Conservation (phyloP, 2,113 vertebrate genomes). For the Chionodraco myersi region DNA sequence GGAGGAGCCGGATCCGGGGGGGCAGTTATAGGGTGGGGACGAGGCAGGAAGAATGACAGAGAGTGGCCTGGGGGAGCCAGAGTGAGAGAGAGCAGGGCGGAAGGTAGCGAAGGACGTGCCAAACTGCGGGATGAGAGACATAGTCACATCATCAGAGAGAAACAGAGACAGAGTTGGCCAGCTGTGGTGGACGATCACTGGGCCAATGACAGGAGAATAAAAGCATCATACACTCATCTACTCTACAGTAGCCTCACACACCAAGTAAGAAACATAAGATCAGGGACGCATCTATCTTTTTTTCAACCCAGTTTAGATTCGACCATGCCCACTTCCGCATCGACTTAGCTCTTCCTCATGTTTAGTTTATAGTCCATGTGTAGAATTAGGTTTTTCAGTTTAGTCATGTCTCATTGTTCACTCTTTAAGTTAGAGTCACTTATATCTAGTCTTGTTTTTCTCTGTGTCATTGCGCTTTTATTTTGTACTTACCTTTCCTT, state of each 20-base stretch:
- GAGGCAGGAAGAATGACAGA: slow-evolving; percentile 87
- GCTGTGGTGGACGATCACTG: slow-evolving; percentile 16
- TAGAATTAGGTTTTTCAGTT: no score
- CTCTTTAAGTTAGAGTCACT: no score
- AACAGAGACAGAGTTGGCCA: neutral
- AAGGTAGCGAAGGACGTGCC: slow-evolving; percentile 87
- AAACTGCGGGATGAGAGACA: slow-evolving; percentile 87
- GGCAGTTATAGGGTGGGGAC: slow-evolving; percentile 84
- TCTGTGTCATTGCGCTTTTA: no score
- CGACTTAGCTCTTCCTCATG: no score
- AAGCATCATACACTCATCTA: slow-evolving; percentile 10
- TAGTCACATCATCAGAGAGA: slow-evolving; percentile 60
- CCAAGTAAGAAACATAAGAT: slow-evolving; percentile 8
- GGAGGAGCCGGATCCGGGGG: slow-evolving; percentile 84
- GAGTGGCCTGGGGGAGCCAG: slow-evolving; percentile 85
- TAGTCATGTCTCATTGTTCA: no score
- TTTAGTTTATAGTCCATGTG: no score
- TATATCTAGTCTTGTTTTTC: no score
- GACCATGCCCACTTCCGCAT: no score
- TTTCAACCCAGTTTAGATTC: no score
- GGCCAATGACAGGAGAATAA: slow-evolving; percentile 15
- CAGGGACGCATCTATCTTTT: neutral
- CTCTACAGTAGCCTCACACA: slow-evolving; percentile 22
- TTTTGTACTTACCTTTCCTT: no score
- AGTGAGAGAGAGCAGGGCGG: slow-evolving; percentile 86